A percentile compares a stretch with the other conserved stretches of the same genome.
These are phyloP conservation scores for Lepus timidus DNA, from an alignment of 2,113 vertebrate genomes.

Conservation along the genomic window DNA sequence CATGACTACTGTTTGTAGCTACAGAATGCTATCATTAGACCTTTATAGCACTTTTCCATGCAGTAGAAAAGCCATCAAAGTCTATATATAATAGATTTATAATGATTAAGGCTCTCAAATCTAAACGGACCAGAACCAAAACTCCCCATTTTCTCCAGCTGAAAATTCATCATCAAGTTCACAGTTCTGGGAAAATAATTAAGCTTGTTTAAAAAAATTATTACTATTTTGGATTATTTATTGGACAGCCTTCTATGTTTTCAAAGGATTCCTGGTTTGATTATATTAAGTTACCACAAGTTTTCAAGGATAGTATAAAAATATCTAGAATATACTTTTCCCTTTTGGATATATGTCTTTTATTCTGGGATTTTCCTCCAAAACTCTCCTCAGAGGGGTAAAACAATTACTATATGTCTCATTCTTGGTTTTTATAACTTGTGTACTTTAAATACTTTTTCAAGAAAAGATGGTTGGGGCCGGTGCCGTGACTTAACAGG, in stretches of 20 bases:
- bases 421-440: neutral
- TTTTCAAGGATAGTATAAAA: conserved; percentile 3
- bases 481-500: too few species aligned
- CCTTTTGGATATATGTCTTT: neutral
- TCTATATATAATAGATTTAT: neutral
- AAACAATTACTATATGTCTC: neutral
- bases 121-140: neutral
- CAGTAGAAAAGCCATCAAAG: neutral
- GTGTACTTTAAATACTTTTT: neutral
- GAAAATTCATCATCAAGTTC: neutral
- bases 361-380: neutral
- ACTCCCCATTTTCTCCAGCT: neutral
- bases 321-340: neutral
- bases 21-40: neutral
- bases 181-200: neutral
- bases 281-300: neutral
- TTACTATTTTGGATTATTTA: neutral
- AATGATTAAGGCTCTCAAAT: neutral
- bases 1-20: neutral
- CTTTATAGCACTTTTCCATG: neutral
- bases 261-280: neutral
- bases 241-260: neutral
- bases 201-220: neutral
- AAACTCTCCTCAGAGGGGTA: neutral
- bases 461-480: neutral